Base-by-base conservation (phyloP, 2,113 vertebrate genomes). In the Ibidorhyncha struthersii region DNA sequence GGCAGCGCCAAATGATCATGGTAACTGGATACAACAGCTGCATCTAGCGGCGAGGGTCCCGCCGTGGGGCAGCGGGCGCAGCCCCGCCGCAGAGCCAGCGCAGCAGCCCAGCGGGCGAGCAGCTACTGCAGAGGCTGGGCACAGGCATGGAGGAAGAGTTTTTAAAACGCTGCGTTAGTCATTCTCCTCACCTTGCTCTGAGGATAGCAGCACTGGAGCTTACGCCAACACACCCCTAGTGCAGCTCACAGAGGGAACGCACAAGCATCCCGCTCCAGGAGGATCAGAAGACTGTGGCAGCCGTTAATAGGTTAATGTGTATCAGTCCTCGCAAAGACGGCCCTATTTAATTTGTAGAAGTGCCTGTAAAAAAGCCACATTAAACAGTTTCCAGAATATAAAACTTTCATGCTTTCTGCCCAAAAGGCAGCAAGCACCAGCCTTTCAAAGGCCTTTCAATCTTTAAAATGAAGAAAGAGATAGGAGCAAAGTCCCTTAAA, bases 291-390 rank as follows among this genome's bases (percentile, higher is more conserved):
- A 2, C 40, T 4, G 16, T 2, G 21, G 79, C 11, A 4, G 32
- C 65, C 6, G 40, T 6, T 59, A 18, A 9, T 3, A 12, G 1
- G 4, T 2, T 2, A 34, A 6, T 4, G 1, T 0, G 19, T 2
- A 19, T 6, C 27, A 2, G 32, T 6, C 58, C 40, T 23, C 0
- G 2, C 38, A 17, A 27, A 20, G 34, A 34, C 0, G 2, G 50
- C 32, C 59, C 84, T 29, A 4, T 9, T 23, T 41, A 6, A 71
- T 29, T 22, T 7, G 38, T 9, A 77, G 80, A 66, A 80, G 58
- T 5, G 14, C 8, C 69, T 90, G 32, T 50, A 86, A 89, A 92
- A 82, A 4, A 59, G 25, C 27, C 55, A 43, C 5, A 1, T 47
- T 47, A 29, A 58, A 32, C 23, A 50, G 34, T 8, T 62, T 13